phyloP scores from a whole-genome alignment of 2,888 invertebrate genomes.

The Ecdyonurus torrentis region DNA sequence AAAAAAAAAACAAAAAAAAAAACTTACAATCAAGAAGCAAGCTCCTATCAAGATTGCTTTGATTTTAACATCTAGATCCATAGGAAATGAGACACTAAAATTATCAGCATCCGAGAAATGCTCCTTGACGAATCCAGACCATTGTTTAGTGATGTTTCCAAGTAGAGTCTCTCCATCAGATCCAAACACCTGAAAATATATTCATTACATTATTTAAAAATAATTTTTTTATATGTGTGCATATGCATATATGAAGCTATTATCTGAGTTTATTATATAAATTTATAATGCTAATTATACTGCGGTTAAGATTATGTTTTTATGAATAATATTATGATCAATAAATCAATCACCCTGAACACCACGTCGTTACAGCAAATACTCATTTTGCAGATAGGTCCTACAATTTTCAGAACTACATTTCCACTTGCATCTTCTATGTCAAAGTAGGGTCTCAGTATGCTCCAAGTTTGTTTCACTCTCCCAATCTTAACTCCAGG shows the following conservation, averaged over 20 bases:
- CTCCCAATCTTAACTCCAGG: constrained; percentile 16
- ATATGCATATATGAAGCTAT: too few relatives aligned
- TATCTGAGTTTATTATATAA: too few relatives aligned
- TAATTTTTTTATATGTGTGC: too few relatives aligned
- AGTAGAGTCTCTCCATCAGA: constrained; percentile 24
- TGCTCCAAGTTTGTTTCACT: constrained; percentile 20
- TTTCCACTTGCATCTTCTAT: constrained; percentile 49
- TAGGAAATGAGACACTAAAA: constrained; percentile 31
- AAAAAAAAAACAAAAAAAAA: too few relatives aligned
- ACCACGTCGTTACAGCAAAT: constrained; percentile 30
- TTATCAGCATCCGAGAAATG: constrained; percentile 31
- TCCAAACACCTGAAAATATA: constrained; percentile 25
- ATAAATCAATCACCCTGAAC: constrained; percentile 26
- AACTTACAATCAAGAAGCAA: constrained; percentile 62
- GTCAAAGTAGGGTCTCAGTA: constrained; percentile 52
- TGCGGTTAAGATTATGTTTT: too few relatives aligned
- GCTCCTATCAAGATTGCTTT: constrained; percentile 44
- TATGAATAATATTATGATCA: too few relatives aligned
- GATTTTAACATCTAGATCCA: constrained; percentile 29
- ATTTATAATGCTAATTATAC: too few relatives aligned
- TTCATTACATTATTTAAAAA: too few relatives aligned
- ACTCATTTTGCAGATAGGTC: constrained; percentile 25
- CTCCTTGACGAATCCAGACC: constrained; percentile 29
- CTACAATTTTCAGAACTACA: constrained; percentile 23
- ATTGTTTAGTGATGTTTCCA: constrained; percentile 30